These are phyloP conservation scores for Prosopocoilus inquinatus DNA, from an alignment of 2,888 invertebrate species.

Conservation along the genomic window DNA sequence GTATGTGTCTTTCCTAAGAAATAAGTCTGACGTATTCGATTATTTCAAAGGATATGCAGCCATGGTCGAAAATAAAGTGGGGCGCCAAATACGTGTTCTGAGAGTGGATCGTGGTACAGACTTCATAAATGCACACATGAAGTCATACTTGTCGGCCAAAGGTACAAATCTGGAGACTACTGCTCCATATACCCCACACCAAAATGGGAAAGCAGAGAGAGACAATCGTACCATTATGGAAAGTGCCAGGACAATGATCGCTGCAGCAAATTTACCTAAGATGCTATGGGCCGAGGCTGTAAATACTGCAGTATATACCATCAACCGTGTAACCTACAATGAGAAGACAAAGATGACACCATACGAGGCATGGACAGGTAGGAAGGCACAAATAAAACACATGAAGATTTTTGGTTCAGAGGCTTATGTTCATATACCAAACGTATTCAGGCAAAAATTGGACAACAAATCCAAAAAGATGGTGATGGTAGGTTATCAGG, in stretches of 20 bases:
- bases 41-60: conserved; percentile 5
- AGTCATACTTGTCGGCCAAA: too few species aligned
- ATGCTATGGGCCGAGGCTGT: too few species aligned
- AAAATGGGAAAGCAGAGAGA: conserved; percentile 14
- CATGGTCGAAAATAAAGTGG: not conserved
- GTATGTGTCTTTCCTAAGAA: conserved; percentile 7
- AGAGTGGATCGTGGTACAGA: conserved; percentile 2
- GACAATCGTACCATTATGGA: conserved; percentile 23
- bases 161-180: not conserved
- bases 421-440: conserved; percentile 11
- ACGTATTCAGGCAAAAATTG: conserved; percentile 15
- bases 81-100: not conserved
- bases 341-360: conserved; percentile 4
- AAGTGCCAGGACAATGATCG: conserved; percentile 19
- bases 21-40: conserved; percentile 2
- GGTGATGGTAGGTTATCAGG: conserved; percentile 10
- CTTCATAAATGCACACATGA: conserved; percentile 1
- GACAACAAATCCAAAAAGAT: conserved; percentile 14
- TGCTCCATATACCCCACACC: conserved; percentile 1
- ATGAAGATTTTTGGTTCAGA: conserved; percentile 10
- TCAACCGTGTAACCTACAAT: conserved; percentile 4
- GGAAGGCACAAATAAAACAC: conserved; percentile 10
- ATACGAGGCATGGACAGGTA: conserved; percentile 16
- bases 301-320: conserved; percentile 5
- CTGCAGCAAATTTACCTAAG: not conserved